A percentile compares a stretch with the other conserved stretches of the same genome.
phyloP scores from a whole-genome alignment of 2,888 invertebrate genomes.

The Drosophila lutescens region DNA sequence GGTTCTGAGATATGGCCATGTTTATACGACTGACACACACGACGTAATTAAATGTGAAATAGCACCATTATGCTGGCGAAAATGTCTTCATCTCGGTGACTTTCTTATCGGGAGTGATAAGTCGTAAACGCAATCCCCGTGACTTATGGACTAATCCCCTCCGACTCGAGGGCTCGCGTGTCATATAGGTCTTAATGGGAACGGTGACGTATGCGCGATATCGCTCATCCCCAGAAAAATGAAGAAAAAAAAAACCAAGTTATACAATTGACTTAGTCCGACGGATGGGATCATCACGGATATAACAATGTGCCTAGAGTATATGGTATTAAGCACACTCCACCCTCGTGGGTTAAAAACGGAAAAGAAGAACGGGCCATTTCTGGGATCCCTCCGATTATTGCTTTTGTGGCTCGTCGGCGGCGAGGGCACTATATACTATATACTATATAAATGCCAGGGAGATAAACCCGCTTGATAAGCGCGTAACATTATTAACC shows the following conservation, averaged over 20 bases:
- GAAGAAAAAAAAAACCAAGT: neutral
- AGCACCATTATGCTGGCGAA: neutral
- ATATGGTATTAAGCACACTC: slow-evolving; percentile 4
- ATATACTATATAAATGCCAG: slow-evolving; percentile 36
- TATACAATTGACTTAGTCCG: slow-evolving; percentile 20
- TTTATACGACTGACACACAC: neutral
- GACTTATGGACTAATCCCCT: slow-evolving; percentile 29
- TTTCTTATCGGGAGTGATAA: neutral
- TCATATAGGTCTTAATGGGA: slow-evolving; percentile 17
- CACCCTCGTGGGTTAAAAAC: slow-evolving; percentile 11
- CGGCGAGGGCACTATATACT: neutral
- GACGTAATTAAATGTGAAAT: neutral
- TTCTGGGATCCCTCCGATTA: slow-evolving; percentile 31
- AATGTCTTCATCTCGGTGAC: slow-evolving; percentile 12
- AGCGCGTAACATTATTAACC: slow-evolving; percentile 47
- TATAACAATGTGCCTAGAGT: neutral
- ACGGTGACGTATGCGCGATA: slow-evolving; percentile 33
- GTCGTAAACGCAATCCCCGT: slow-evolving; percentile 7
- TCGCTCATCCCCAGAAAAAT: neutral
- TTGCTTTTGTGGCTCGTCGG: slow-evolving; percentile 16
- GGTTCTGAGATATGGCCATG: no score
- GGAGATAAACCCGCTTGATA: slow-evolving; percentile 49
- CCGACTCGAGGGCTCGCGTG: slow-evolving; percentile 1
- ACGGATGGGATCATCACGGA: slow-evolving; percentile 17
- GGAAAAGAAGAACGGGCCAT: slow-evolving; percentile 10